These are phyloP conservation scores for Trichonephila clavata DNA, from an alignment of 1,140 invertebrate genomes.

Conservation along the genomic window DNA sequence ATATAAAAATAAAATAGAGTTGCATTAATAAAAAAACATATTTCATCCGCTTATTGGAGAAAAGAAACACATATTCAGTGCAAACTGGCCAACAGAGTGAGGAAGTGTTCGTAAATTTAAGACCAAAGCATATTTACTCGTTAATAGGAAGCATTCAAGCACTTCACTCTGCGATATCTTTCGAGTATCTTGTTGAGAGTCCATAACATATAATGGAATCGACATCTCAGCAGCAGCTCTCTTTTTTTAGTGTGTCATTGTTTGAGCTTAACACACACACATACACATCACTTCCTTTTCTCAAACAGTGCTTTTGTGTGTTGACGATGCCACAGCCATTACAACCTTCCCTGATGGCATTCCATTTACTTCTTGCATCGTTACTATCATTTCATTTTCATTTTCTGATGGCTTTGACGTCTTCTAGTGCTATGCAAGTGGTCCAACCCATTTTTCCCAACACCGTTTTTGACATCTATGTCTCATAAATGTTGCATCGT, in stretches of 20 bases:
- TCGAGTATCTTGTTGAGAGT: conserved; percentile 29
- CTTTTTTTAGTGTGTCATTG: conserved; percentile 40
- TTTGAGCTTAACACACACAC: not conserved
- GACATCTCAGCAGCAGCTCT: conserved; percentile 9
- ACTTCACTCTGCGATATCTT: conserved; percentile 24
- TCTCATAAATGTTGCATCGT: not conserved
- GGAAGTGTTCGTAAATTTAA: not conserved
- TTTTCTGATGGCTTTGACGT: conserved; percentile 24
- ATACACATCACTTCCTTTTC: not conserved
- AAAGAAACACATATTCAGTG: too few relatives aligned
- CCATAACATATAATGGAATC: conserved; percentile 25
- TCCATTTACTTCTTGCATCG: conserved; percentile 46
- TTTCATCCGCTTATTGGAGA: too few relatives aligned
- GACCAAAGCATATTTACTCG: not conserved
- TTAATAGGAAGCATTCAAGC: conserved; percentile 4
- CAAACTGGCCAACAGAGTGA: too few relatives aligned
- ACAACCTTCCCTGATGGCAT: not conserved
- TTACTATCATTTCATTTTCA: conserved; percentile 3
- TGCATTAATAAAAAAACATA: too few relatives aligned
- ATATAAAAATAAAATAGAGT: too few relatives aligned
- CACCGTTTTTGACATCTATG: not conserved
- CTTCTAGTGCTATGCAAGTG: not conserved
- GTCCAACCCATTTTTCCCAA: not conserved
- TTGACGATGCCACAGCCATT: conserved; percentile 8
- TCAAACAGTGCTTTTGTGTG: conserved; percentile 32